Base-by-base conservation (phyloP, 2,888 invertebrate species). In the Cheiracanthium punctorium region DNA sequence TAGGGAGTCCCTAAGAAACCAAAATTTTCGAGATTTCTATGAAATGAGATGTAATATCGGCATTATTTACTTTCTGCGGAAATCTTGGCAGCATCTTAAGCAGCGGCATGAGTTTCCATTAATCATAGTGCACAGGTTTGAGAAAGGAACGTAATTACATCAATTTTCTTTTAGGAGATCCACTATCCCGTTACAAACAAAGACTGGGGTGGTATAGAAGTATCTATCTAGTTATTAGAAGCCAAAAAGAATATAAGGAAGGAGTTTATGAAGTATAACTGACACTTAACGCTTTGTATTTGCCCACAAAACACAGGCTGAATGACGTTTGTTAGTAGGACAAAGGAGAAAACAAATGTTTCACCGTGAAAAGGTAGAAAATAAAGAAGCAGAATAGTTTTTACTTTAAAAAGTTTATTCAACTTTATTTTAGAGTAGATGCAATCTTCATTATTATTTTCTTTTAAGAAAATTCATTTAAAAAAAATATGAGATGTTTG, bases 31-130 rank as follows among this genome's bases (percentile, higher is more conserved):
- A n/a, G n/a, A n/a, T n/a, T n/a, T n/a, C n/a, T n/a, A n/a, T n/a
- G n/a, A n/a, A n/a, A n/a, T n/a, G n/a, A n/a, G n/a, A n/a, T n/a
- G n/a, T n/a, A 77, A 77, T 77, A 43, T 41, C 30, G n/a, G 41
- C 69, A 41, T 77, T 70, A 77, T 77, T 77, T 77, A 77, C 70
- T 69, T 69, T 69, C 30, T 20, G 30, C 29, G 20, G 69, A n/a
- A 33, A 70, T n/a, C 29, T 69, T 77, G 70, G 69, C 77, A 77
- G 52, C 69, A 70, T 48, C 48, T 77, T 69, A 77, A 69, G 69
- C 76, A 33, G 69, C 43, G 67, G 65, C 70, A 69, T 77, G n/a
- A n/a, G 52, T 69, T 69, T 43, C 77, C 77, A 77, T 77, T 77
- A 77, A 77, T 77, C 77, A 77, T 77, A 77, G 43, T n/a, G 64